phyloP scores from a whole-genome alignment of 1,140 invertebrate genomes.

The Chionoecetes opilio region DNA sequence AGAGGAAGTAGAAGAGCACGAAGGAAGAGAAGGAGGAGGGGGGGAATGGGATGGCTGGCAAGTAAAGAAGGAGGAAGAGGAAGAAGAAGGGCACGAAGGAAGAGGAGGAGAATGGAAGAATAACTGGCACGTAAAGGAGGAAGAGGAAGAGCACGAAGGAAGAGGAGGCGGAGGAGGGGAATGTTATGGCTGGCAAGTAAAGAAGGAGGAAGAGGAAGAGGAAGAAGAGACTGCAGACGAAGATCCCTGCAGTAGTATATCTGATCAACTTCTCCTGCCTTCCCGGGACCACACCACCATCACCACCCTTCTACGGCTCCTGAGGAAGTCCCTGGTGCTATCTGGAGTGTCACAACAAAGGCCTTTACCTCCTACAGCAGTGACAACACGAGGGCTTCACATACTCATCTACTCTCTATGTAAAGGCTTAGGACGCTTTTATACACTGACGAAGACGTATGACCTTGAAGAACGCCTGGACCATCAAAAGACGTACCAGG shows the following conservation, averaged over 20 bases:
- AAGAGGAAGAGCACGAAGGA: background rate
- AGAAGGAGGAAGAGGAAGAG: background rate
- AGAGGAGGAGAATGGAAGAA: background rate
- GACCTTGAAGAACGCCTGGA: too few relatives aligned
- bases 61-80: background rate
- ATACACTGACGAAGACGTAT: background rate
- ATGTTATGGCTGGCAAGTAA: background rate
- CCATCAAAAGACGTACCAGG: too few relatives aligned
- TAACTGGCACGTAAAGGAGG: background rate
- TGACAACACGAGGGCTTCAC: too few relatives aligned
- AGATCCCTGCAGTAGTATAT: background rate
- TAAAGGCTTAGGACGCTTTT: constrained; percentile 34
- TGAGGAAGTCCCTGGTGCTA: background rate
- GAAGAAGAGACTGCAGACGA: background rate
- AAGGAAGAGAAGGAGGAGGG: background rate
- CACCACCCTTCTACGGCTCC: background rate
- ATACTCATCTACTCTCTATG: background rate
- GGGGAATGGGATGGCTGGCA: background rate
- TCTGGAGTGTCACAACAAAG: background rate
- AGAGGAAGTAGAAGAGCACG: background rate
- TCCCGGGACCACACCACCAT: background rate
- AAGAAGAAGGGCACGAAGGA: background rate
- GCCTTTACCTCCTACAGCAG: too few relatives aligned
- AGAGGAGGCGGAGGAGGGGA: background rate
- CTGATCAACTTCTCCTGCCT: background rate